Evolutionary conservation across 2,797 vertebrate genomes (phyloP).

Genomic region (Crocidura indochinensis): DNA sequence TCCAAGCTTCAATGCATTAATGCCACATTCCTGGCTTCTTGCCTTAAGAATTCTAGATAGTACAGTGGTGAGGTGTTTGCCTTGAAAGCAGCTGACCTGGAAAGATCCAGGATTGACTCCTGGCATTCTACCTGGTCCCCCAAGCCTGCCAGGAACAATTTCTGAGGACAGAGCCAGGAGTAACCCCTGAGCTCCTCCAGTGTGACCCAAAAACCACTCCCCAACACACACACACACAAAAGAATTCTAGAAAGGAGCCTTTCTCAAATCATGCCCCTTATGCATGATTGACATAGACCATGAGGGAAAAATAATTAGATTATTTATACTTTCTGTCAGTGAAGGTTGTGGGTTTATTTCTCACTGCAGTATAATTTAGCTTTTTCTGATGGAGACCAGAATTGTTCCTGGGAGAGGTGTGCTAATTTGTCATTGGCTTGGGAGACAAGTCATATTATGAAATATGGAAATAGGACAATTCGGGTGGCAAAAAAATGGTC

Average conservation of each 20-base stretch:
- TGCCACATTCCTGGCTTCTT: background rate
- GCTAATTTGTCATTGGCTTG: constrained; percentile 8
- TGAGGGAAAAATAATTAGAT: constrained; percentile 35
- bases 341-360: background rate
- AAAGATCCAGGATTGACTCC: too few relatives aligned
- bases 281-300: background rate
- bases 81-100: too few relatives aligned
- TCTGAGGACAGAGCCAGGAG: too few relatives aligned
- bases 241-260: too few relatives aligned
- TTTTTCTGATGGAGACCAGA: constrained; percentile 55
- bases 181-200: too few relatives aligned
- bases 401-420: constrained; percentile 14
- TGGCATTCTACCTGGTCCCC: too few relatives aligned
- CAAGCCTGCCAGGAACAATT: too few relatives aligned
- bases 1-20: background rate
- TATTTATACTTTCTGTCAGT: background rate
- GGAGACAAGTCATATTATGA: background rate
- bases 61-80: too few relatives aligned
- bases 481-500: background rate
- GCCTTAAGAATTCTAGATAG: background rate
- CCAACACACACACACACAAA: too few relatives aligned
- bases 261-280: background rate
- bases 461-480: background rate
- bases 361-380: background rate
- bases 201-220: too few relatives aligned